These are phyloP conservation scores for Trichonephila clavipes DNA, from an alignment of 1,140 invertebrate genomes.

Conservation along the genomic window DNA sequence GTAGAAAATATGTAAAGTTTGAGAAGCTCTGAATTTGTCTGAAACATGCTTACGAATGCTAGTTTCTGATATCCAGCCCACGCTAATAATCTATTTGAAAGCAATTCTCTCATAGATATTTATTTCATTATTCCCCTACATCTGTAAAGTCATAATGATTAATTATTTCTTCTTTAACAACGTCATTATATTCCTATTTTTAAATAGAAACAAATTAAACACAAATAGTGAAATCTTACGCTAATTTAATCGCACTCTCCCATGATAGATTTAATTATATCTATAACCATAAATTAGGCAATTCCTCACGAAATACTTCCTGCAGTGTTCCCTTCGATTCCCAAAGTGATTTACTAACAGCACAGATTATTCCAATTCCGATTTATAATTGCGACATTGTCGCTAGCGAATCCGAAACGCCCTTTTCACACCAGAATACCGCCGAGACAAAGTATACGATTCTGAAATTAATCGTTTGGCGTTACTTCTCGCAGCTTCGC, in stretches of 20 bases:
- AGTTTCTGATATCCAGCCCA: too few relatives aligned
- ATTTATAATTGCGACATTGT: neutral
- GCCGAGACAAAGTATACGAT: slow-evolving; percentile 16
- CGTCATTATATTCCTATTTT: neutral
- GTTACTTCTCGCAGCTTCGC: slow-evolving; percentile 18
- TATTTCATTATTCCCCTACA: too few relatives aligned
- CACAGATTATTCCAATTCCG: neutral
- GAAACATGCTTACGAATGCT: too few relatives aligned
- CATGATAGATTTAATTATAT: neutral
- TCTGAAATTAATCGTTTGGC: neutral
- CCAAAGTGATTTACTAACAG: neutral
- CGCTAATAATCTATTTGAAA: too few relatives aligned
- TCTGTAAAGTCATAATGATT: too few relatives aligned
- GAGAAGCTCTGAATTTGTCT: too few relatives aligned
- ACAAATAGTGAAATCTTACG: neutral
- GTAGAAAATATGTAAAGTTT: too few relatives aligned
- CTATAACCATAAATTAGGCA: neutral
- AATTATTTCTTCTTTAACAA: too few relatives aligned
- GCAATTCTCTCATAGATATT: too few relatives aligned
- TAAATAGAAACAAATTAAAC: neutral
- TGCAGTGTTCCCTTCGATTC: neutral
- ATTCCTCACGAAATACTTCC: neutral
- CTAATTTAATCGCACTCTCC: neutral
- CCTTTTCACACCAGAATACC: neutral
- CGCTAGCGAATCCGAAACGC: neutral